Base-by-base conservation (phyloP, 2,888 invertebrate species). In the Watsonalla binaria region DNA sequence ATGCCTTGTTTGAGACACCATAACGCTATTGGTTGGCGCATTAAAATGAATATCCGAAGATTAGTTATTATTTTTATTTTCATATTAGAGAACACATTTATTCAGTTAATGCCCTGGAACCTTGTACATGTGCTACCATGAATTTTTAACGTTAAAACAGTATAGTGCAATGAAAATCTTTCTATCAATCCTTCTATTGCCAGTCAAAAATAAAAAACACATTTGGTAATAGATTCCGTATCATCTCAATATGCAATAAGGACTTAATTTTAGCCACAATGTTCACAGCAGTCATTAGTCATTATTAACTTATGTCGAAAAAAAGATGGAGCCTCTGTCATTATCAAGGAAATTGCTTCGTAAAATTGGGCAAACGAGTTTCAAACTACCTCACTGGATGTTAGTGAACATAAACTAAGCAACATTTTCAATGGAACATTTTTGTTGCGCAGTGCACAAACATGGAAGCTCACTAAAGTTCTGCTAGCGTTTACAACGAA, bases 371-470 rank as follows among this genome's bases (percentile, higher is more conserved):
- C 65, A 62, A 62, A 67, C 62, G 68, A 77, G 68, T 70, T 73
- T 63, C 53, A 49, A 71, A 72, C 70, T 65, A 60, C 63, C 61
- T 61, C 59, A 62, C 54, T 52, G 62, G n/a, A 33, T 46, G 46
- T 45, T 62, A 54, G 59, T 58, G 63, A 72, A 68, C 68, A 66
- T 66, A 68, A 75, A 77, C 76, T 72, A 72, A 70, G 67, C 65
- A 76, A 73, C 74, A 72, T 72, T 76, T 64, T 54, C 61, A 62
- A 67, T 68, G 62, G 59, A 59, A 74, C 42, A 42, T 76, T 78
- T 77, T 76, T 75, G 70, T 66, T 71, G 61, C 60, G 57, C 55
- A 60, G 68, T 67, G 61, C 65, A 63, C 60, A 61, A 66, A 72
- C 68, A 65, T 60, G 15, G 65, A 64, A 60, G 58, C 55, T 55